Percentiles rank a stretch among this genome's conserved stretches.
Evolutionary conservation across 1,140 invertebrate species (phyloP).

Genomic region (Campoletis sonorensis): DNA sequence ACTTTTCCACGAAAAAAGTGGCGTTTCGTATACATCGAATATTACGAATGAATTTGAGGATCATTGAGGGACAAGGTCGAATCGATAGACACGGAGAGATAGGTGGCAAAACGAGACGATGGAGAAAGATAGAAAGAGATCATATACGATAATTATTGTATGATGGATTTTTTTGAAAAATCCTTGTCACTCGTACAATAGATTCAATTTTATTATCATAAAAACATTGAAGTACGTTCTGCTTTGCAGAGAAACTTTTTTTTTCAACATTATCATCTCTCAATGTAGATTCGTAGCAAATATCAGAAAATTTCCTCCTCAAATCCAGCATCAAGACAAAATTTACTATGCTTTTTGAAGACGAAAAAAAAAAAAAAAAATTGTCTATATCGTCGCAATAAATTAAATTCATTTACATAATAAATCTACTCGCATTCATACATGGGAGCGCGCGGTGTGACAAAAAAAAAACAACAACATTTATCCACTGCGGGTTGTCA

Average conservation of each 20-base stretch:
- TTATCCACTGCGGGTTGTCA: conserved; percentile 26
- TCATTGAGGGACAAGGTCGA: not conserved
- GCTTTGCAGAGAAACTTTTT: conserved; percentile 45
- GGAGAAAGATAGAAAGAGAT: not conserved
- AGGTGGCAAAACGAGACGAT: not conserved
- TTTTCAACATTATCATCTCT: conserved; percentile 35
- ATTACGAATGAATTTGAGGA: not conserved
- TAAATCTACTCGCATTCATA: conserved; percentile 61
- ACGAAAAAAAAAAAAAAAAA: not conserved
- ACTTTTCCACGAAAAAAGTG: not conserved
- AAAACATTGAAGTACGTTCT: conserved; percentile 47
- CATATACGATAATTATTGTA: not conserved
- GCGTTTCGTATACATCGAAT: not conserved
- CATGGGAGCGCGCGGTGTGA: conserved; percentile 57
- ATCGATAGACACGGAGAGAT: conserved; percentile 18
- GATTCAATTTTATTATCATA: conserved; percentile 30
- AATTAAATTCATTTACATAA: conserved; percentile 67
- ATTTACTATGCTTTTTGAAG: not conserved
- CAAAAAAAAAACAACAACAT: conserved; percentile 47
- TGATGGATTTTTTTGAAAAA: conserved; percentile 22
- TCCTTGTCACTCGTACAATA: conserved; percentile 19
- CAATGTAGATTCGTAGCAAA: conserved; percentile 38
- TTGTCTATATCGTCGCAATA: conserved; percentile 58
- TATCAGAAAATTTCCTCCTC: not conserved
- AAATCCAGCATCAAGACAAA: not conserved